phyloP scores from a whole-genome alignment of 1,140 invertebrate genomes.

The Drosophila bocki region DNA sequence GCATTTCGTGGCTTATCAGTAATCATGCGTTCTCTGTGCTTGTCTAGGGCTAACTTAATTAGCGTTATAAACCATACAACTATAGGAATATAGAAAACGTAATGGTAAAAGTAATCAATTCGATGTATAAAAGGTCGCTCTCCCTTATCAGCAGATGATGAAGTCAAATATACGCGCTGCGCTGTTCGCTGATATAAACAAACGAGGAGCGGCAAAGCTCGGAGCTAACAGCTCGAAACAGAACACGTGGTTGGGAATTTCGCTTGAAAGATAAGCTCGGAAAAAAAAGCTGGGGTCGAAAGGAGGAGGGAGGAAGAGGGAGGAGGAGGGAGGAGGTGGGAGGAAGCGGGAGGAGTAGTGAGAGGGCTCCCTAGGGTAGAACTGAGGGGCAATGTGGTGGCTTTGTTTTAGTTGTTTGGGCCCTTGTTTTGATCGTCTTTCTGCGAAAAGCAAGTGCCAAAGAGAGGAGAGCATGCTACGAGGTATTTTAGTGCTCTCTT shows the following conservation, averaged over 20 bases:
- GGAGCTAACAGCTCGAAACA: conserved; percentile 19
- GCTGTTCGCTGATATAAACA: conserved; percentile 40
- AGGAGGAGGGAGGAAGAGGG: not conserved
- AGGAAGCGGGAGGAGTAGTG: not conserved
- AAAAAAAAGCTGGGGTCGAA: not conserved
- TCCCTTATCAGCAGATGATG: conserved; percentile 48
- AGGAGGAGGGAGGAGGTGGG: too few species aligned
- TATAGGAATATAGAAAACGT: not conserved
- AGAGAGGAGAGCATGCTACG: conserved; percentile 8
- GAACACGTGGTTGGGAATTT: conserved; percentile 55
- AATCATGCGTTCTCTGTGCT: not conserved
- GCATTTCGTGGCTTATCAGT: conserved; percentile 11
- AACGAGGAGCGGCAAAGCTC: conserved; percentile 25
- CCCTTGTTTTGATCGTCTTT: conserved; percentile 54
- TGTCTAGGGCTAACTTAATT: conserved; percentile 53
- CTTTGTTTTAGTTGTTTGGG: conserved; percentile 32
- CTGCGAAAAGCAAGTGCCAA: conserved; percentile 13
- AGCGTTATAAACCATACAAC: conserved; percentile 33
- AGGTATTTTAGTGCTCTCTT: not conserved
- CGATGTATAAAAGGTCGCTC: conserved; percentile 47
- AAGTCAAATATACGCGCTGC: conserved; percentile 19
- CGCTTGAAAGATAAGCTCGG: conserved; percentile 17
- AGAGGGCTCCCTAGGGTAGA: not conserved
- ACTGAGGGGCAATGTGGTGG: conserved; percentile 25
- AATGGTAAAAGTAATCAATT: conserved; percentile 44